phyloP scores from a whole-genome alignment of 2,888 invertebrate genomes.

The Sarcophaga caerulescens region DNA sequence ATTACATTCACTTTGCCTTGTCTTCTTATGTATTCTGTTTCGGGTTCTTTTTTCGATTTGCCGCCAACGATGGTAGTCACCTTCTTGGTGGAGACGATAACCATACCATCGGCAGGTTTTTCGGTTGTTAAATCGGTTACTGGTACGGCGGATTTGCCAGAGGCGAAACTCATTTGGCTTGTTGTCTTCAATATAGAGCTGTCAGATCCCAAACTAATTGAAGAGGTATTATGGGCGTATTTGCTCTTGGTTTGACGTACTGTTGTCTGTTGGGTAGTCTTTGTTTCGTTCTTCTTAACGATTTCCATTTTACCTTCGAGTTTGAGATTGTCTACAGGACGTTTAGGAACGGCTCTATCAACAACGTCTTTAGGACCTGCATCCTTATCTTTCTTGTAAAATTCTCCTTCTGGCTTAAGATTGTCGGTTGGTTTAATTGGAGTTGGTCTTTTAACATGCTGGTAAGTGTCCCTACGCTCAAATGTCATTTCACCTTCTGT shows the following conservation, averaged over 20 bases:
- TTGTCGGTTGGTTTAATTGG: constrained; percentile 83
- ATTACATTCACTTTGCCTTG: constrained; percentile 78
- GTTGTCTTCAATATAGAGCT: constrained; percentile 83
- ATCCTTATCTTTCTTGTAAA: constrained; percentile 81
- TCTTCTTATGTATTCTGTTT: constrained; percentile 78
- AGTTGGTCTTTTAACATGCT: constrained; percentile 76
- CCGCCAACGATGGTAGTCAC: constrained; percentile 81
- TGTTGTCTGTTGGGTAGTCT: constrained; percentile 54
- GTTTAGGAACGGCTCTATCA: constrained; percentile 82
- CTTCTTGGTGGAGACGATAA: constrained; percentile 82
- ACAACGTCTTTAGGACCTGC: constrained; percentile 80
- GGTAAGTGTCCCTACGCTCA: constrained; percentile 81
- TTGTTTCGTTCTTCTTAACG: constrained; percentile 72
- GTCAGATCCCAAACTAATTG: constrained; percentile 85
- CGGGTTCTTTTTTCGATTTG: constrained; percentile 77
- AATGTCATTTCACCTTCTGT: constrained; percentile 83
- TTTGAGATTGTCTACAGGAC: constrained; percentile 85
- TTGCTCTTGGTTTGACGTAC: constrained; percentile 69
- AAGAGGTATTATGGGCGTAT: constrained; percentile 82
- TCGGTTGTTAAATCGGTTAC: constrained; percentile 79
- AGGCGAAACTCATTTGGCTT: constrained; percentile 83
- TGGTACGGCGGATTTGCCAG: constrained; percentile 81
- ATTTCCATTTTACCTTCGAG: constrained; percentile 82
- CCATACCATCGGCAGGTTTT: constrained; percentile 82
- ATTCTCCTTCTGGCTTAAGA: constrained; percentile 81